Conservation (phyloP, 2,113 vertebrate species). For the Taxidea taxus region DNA sequence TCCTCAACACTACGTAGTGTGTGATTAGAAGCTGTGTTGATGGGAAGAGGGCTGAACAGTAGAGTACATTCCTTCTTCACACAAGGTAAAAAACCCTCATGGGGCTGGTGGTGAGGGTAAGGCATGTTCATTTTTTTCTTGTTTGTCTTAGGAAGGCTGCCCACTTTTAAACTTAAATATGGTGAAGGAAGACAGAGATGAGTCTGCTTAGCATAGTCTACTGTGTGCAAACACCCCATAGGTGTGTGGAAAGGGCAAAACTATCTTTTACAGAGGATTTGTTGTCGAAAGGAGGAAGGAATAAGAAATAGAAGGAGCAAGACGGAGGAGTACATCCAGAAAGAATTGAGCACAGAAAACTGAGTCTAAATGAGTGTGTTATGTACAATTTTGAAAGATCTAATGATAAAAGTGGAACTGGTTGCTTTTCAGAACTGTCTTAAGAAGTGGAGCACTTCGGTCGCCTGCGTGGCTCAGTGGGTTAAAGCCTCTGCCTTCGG, state of each 20-base stretch:
- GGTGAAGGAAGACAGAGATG: not conserved
- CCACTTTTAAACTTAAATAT: not conserved
- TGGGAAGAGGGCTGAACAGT: not conserved
- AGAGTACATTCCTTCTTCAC: not conserved
- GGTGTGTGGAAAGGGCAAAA: not conserved
- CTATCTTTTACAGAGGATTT: not conserved
- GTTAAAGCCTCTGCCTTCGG: not conserved
- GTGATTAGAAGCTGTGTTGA: not conserved
- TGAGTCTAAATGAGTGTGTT: not conserved
- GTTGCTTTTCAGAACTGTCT: slow-evolving; percentile 10
- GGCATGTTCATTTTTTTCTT: not conserved
- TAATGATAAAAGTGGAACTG: not conserved
- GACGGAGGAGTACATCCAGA: not conserved
- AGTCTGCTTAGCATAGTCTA: not conserved
- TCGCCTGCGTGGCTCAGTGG: not conserved
- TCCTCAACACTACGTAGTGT: not conserved
- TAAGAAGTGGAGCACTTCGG: not conserved
- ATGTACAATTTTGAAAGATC: not conserved
- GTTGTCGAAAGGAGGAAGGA: not conserved
- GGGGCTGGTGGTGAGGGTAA: not conserved
- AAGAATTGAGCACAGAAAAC: not conserved
- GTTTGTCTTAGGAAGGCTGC: not conserved
- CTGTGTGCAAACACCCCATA: not conserved
- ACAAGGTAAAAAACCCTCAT: not conserved
- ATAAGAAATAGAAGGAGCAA: not conserved